A percentile compares a stretch with the other conserved stretches of the same genome.
phyloP scores from a whole-genome alignment of 2,797 vertebrate species.

The Prunella strophiata region DNA sequence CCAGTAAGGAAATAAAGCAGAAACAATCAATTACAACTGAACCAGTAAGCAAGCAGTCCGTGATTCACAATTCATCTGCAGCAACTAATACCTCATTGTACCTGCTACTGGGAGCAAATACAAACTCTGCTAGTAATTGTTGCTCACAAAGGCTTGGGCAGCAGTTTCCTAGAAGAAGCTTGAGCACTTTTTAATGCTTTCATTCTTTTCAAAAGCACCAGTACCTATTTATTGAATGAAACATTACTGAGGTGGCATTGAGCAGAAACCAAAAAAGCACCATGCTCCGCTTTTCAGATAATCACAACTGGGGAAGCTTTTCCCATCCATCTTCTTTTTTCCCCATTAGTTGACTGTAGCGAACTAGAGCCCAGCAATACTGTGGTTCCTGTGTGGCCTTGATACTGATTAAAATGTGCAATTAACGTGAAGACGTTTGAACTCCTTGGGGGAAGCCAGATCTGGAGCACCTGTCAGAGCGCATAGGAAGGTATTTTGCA shows the following conservation, averaged over 20 bases:
- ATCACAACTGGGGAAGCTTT: conserved; percentile 43
- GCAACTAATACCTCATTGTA: conserved; percentile 48
- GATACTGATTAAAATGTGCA: conserved; percentile 59
- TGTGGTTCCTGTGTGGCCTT: conserved; percentile 56
- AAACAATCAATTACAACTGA: conserved; percentile 24
- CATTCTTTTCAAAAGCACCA: conserved; percentile 51
- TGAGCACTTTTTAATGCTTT: conserved; percentile 54
- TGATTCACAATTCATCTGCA: conserved; percentile 65
- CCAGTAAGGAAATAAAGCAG: conserved; percentile 33
- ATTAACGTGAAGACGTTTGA: conserved; percentile 15
- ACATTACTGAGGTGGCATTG: conserved; percentile 35
- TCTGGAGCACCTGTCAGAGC: conserved; percentile 36
- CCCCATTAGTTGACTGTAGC: conserved; percentile 27
- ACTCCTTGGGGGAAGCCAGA: conserved; percentile 31
- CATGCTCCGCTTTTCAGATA: conserved; percentile 39
- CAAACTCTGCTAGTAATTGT: conserved; percentile 29
- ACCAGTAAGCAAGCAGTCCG: conserved; percentile 36
- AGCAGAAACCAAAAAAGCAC: conserved; percentile 63
- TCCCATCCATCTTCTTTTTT: conserved; percentile 9
- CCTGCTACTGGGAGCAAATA: conserved; percentile 49
- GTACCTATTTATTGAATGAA: conserved; percentile 65
- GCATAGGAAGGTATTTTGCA: conserved; percentile 23
- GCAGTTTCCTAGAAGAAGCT: conserved; percentile 51
- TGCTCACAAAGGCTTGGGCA: background rate
- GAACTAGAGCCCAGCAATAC: conserved; percentile 58